Percentiles rank a stretch among this genome's conserved stretches.
phyloP scores from a whole-genome alignment of 2,797 vertebrate species.

The Tauraco hartlaubi region DNA sequence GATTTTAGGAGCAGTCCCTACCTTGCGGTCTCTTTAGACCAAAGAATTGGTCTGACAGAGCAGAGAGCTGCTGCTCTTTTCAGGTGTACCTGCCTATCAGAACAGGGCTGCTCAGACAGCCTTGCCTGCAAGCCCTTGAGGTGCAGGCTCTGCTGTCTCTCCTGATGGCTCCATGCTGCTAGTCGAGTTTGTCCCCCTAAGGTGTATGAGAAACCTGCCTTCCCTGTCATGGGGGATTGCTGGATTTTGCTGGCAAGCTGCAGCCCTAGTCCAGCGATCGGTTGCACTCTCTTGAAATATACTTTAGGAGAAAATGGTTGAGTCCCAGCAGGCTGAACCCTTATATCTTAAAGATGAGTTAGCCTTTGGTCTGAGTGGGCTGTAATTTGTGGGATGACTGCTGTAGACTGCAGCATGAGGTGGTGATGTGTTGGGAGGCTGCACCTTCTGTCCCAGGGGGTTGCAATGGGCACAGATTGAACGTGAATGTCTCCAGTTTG shows the following conservation, averaged over 20 bases:
- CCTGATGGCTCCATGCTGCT: background rate
- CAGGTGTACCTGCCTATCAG: background rate
- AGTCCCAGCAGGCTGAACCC: background rate
- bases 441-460: accelerated
- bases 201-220: background rate
- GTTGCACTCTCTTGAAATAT: background rate
- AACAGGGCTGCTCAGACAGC: background rate
- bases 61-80: background rate
- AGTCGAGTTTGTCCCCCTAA: background rate
- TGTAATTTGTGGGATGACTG: background rate
- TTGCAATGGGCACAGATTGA: background rate
- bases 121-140: background rate
- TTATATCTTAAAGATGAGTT: background rate
- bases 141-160: background rate
- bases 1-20: accelerated
- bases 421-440: background rate
- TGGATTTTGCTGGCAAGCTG: background rate
- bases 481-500: background rate
- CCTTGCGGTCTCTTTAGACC: background rate
- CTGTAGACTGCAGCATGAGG: background rate
- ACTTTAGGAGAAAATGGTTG: background rate
- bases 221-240: background rate
- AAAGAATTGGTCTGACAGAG: background rate
- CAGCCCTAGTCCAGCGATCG: background rate
- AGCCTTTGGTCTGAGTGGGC: background rate